Base-by-base conservation (phyloP, 1,140 invertebrate species). In the Lepidurus arcticus region DNA sequence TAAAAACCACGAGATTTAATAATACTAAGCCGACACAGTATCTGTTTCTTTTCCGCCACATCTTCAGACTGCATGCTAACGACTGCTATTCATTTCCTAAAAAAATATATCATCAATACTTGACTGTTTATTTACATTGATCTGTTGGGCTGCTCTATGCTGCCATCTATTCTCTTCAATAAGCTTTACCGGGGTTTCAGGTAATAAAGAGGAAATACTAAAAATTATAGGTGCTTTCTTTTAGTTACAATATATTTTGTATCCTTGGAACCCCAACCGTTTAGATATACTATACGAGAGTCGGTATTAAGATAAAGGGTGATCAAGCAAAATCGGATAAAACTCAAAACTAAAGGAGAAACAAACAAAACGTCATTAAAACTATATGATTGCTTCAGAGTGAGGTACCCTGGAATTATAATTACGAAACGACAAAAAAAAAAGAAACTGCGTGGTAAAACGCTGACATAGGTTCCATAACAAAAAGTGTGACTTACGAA, bases 231-330 rank as follows among this genome's bases (percentile, higher is more conserved):
- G 34, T 34, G 34, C 13, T 65, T 65, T 16, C 13, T 21, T 65
- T 7, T 65, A 13, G 21, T 65, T 65, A 65, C 53, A 65, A 65
- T 65, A 65, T 65, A 65, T 65, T 65, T 65, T n/a, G 53, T 21
- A 13, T 21, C 53, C 13, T 65, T 65, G 21, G 53, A 65, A 65
- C 53, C 53, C 53, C 53, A 65, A 65, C 53, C 53, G 13, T 65
- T 65, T 65, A 65, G 53, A 21, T 65, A 65, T 21, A 65, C 53
- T n/a, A 65, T 65, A 65, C 53, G 53, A 65, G 21, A n/a, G 53
- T 65, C 53, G 53, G 53, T 13, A 65, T 65, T 13, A n/a, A 65
- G 21, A 21, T n/a, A 65, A n/a, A 65, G 53, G 53, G 53, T 65
- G 53, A 21, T 34, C 4, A 65, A 65, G 53, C 21, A 65, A 65